Conservation (phyloP, 2,113 vertebrate genomes). For the Fulmarus glacialis region DNA sequence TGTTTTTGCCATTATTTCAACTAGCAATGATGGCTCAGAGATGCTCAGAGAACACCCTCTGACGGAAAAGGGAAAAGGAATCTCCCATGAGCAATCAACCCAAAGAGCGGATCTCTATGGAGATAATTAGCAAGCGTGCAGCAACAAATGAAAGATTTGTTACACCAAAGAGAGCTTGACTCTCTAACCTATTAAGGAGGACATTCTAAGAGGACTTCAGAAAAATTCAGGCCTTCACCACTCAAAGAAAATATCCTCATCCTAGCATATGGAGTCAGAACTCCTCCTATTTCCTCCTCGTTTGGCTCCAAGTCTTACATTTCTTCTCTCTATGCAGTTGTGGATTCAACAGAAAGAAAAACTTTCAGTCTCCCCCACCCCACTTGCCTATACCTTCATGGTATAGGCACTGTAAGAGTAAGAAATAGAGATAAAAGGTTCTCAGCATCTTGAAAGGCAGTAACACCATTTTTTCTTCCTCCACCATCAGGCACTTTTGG, state of each 20-base stretch:
- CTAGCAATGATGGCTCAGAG: not conserved
- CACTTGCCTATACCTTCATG: not conserved
- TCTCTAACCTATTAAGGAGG: not conserved
- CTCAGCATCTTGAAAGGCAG: not conserved
- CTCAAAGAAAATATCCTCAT: not conserved
- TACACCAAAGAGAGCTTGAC: not conserved
- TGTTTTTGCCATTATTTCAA: not conserved
- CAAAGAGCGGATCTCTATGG: not conserved
- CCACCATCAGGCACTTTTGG: not conserved
- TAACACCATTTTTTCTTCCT: not conserved
- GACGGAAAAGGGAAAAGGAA: not conserved
- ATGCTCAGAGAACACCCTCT: not conserved
- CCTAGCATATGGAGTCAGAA: not conserved
- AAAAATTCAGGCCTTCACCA: not conserved
- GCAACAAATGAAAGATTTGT: not conserved
- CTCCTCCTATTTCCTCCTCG: not conserved
- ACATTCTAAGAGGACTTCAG: not conserved
- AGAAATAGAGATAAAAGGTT: not conserved
- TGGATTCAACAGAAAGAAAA: not conserved
- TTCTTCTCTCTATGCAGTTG: not conserved
- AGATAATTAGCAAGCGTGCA: not conserved
- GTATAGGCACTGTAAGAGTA: not conserved
- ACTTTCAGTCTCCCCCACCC: not conserved
- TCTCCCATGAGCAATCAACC: not conserved
- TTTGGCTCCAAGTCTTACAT: not conserved